Conservation (phyloP, 2,888 invertebrate genomes). For the Galeruca laticollis region DNA sequence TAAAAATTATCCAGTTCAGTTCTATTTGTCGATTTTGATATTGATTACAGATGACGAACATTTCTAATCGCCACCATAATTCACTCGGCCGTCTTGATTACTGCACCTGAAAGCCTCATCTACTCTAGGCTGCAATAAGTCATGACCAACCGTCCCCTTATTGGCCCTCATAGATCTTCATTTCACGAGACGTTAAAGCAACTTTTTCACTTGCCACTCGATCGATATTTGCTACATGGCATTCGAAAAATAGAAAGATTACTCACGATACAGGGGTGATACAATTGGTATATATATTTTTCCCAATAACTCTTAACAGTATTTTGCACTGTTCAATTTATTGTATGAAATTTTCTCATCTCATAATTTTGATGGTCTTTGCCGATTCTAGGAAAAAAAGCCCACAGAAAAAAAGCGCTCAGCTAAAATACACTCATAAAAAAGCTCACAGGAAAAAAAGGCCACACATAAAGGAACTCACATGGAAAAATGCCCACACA, state of each 20-base stretch:
- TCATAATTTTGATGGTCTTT: too few relatives aligned
- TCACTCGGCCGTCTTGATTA: constrained; percentile 50
- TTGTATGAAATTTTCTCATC: too few relatives aligned
- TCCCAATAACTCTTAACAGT: too few relatives aligned
- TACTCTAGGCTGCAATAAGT: constrained; percentile 54
- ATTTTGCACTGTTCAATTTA: too few relatives aligned
- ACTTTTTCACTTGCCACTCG: constrained; percentile 38
- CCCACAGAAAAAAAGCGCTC: too few relatives aligned
- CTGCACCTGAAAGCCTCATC: constrained; percentile 56
- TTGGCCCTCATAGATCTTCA: constrained; percentile 63
- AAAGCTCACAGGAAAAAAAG: too few relatives aligned
- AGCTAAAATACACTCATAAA: too few relatives aligned
- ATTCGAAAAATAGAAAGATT: constrained; percentile 32
- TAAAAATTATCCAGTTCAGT: constrained; percentile 1
- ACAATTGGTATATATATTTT: too few relatives aligned
- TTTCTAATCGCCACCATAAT: constrained; percentile 40
- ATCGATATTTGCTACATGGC: constrained; percentile 44
- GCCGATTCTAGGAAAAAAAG: too few relatives aligned
- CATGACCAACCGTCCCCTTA: constrained; percentile 58
- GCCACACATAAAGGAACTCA: too few relatives aligned
- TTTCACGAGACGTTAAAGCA: constrained; percentile 56
- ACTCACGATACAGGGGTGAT: background rate
- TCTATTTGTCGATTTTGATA: constrained; percentile 36
- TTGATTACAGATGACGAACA: constrained; percentile 51
- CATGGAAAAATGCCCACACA: too few relatives aligned